Percentiles rank a stretch among this genome's conserved stretches.
Evolutionary conservation across 1,140 invertebrate genomes (phyloP).

Genomic region (Ctenoplectra terminalis): DNA sequence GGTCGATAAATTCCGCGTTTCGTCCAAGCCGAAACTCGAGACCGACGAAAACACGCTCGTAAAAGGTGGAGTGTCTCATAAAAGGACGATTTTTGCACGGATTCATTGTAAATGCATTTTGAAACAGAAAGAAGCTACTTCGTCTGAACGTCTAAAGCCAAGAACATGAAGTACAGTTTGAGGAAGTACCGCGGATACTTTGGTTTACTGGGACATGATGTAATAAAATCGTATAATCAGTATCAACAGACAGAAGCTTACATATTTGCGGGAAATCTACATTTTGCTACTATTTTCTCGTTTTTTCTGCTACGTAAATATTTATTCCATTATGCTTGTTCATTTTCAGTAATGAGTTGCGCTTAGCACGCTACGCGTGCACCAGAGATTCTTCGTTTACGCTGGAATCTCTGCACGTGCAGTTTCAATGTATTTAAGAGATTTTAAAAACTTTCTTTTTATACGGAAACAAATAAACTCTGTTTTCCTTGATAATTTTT

Average conservation of each 20-base stretch:
- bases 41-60: neutral
- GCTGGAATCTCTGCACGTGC: neutral
- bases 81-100: constrained; percentile 17
- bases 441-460: neutral
- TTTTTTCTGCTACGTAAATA: neutral
- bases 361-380: neutral
- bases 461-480: neutral
- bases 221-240: constrained; percentile 14
- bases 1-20: neutral
- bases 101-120: constrained; percentile 11
- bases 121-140: neutral
- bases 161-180: neutral
- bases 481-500: neutral
- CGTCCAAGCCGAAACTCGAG: neutral
- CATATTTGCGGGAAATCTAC: neutral
- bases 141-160: neutral
- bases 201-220: neutral
- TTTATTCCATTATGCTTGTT: neutral
- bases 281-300: neutral
- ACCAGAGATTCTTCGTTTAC: neutral
- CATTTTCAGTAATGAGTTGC: neutral
- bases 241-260: neutral
- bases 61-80: constrained; percentile 23
- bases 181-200: neutral
- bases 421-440: neutral